These are phyloP conservation scores for Cebidichthys violaceus DNA, from an alignment of 2,113 vertebrate species.

Conservation along the genomic window DNA sequence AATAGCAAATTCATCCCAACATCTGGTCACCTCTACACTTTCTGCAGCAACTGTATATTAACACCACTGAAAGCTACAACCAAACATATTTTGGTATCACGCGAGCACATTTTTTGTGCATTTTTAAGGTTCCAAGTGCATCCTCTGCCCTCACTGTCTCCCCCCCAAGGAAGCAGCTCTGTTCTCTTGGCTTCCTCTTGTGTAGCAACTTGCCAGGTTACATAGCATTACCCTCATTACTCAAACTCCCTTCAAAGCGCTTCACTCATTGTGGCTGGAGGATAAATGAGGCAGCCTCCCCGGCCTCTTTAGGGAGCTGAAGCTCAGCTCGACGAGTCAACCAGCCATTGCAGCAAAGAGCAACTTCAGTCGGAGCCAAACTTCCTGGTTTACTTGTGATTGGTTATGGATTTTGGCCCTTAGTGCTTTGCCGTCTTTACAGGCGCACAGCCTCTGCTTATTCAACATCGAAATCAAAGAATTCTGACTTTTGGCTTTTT, in stretches of 20 bases:
- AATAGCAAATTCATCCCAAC: slow-evolving; percentile 54
- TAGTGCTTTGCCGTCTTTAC: slow-evolving; percentile 45
- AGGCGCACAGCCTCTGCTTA: slow-evolving; percentile 17
- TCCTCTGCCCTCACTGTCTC: slow-evolving; percentile 29
- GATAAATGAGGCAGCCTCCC: slow-evolving; percentile 48
- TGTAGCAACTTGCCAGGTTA: slow-evolving; percentile 53
- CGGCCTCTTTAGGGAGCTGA: slow-evolving; percentile 27
- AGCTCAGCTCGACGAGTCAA: slow-evolving; percentile 29
- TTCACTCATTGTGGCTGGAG: slow-evolving; percentile 53
- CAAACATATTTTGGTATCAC: slow-evolving; percentile 18
- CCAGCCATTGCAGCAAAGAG: slow-evolving; percentile 32
- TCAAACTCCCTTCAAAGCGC: slow-evolving; percentile 57
- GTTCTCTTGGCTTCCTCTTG: slow-evolving; percentile 46
- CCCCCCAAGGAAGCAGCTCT: slow-evolving; percentile 13
- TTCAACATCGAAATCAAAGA: slow-evolving; percentile 40
- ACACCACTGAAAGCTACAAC: slow-evolving; percentile 35
- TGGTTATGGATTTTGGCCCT: slow-evolving; percentile 54
- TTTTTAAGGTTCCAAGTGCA: slow-evolving; percentile 33
- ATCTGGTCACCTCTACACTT: slow-evolving; percentile 49
- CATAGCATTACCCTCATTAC: slow-evolving; percentile 63
- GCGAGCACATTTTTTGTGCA: slow-evolving; percentile 23
- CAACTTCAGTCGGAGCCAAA: slow-evolving; percentile 41
- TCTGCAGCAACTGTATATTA: slow-evolving; percentile 21
- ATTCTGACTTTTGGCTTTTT: slow-evolving; percentile 27
- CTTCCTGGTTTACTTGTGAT: slow-evolving; percentile 59